Evolutionary conservation across 2,888 invertebrate species (phyloP), one percentile per base, ranked within the genome.

Genomic region (Anagyrus pseudococci): DNA sequence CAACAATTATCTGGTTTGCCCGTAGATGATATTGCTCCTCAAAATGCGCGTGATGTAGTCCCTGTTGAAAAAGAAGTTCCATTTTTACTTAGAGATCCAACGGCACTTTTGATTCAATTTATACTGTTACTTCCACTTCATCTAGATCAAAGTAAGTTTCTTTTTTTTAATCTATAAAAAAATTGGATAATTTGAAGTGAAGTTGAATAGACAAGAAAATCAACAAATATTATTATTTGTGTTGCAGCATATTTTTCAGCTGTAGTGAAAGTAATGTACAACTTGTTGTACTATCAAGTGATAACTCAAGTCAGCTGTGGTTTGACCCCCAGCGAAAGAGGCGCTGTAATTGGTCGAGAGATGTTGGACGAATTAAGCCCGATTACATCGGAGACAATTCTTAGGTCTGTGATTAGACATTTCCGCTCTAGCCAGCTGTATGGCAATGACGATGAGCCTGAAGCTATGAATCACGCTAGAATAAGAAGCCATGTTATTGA

Each of bases 201-300:
- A n/a, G n/a, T n/a, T n/a, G n/a, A n/a, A n/a, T n/a, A n/a, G n/a
- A n/a, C n/a, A n/a, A n/a, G n/a, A n/a, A n/a, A n/a, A n/a, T n/a
- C n/a, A n/a, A n/a, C n/a, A n/a, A n/a, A 15, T 43, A 1, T 17
- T 41, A 22, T 41, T 41, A 54, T 41, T 41, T 15, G 41, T 68
- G 60, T 83, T 84, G 1, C 85, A 95, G 96, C 90, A 55, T 94
- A 94, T 79, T 96, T 93, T 83, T 91, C 91, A 1, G 90, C 91
- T 77, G 88, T 96, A 73, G 92, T 96, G 2, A 91, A 92, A 79
- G 89, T 92, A 68, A 85, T 96, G 69, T 97, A 93, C 84, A 93
- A 96, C 80, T 85, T 96, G 67, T 85, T 91, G 65, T 95, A 93
- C 83, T 91, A 96, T 81, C 96, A 96, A 85, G 89, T 94, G 50